Evolutionary conservation across 1,140 invertebrate genomes (phyloP).

Genomic region (Drosophila insularis): DNA sequence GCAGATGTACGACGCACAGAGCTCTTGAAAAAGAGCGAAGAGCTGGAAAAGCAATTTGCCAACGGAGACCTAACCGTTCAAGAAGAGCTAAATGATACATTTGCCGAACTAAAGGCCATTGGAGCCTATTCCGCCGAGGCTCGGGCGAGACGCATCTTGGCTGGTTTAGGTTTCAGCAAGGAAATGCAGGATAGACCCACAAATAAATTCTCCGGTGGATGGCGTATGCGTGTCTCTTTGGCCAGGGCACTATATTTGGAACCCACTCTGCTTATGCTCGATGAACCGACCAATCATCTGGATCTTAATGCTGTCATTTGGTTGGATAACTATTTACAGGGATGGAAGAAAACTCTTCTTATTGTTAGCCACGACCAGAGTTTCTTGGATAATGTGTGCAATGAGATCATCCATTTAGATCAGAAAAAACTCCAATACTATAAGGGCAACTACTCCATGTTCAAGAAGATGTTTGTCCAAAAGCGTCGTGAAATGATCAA

Average conservation of each 20-base stretch:
- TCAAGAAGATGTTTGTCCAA: conserved; percentile 99
- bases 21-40: conserved; percentile 92
- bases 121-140: conserved; percentile 98
- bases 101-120: conserved; percentile 97
- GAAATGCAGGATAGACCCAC: conserved; percentile 97
- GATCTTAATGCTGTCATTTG: conserved; percentile 99
- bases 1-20: conserved; percentile 94
- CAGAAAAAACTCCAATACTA: conserved; percentile 98
- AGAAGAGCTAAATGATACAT: conserved; percentile 94
- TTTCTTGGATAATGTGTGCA: conserved; percentile 99
- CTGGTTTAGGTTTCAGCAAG: conserved; percentile 97
- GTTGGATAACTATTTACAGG: conserved; percentile 98
- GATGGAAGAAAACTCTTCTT: conserved; percentile 98
- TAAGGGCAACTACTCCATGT: conserved; percentile 99
- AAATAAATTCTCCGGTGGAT: conserved; percentile 98
- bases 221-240: conserved; percentile 98
- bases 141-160: conserved; percentile 95
- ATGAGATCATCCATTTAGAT: conserved; percentile 99
- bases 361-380: conserved; percentile 99
- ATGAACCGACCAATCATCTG: conserved; percentile 97
- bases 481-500: conserved; percentile 98
- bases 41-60: conserved; percentile 89
- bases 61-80: conserved; percentile 87
- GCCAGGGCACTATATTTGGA: conserved; percentile 95
- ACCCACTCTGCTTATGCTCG: conserved; percentile 96